Percentiles rank a stretch among this genome's conserved stretches.
Conservation (phyloP, 2,797 vertebrate species). For the Fundulus diaphanus region DNA sequence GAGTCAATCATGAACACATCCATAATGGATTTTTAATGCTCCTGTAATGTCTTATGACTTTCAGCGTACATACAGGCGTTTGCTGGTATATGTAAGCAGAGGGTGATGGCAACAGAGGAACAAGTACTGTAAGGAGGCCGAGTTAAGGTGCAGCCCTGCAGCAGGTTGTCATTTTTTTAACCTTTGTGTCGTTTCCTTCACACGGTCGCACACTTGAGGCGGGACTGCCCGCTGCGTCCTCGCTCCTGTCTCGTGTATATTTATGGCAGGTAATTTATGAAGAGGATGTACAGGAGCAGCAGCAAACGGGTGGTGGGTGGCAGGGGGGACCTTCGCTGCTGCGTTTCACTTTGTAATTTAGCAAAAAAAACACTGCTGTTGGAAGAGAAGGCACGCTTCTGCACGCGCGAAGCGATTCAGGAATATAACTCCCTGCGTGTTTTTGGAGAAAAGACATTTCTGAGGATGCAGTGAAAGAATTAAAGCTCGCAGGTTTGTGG, state of each 20-base stretch:
- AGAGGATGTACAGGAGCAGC: slow-evolving; percentile 55
- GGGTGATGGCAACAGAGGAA: not conserved
- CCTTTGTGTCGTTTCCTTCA: slow-evolving; percentile 36
- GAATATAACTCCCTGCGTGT: slow-evolving; percentile 21
- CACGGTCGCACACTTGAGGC: slow-evolving; percentile 25
- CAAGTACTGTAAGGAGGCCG: not conserved
- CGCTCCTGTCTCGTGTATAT: slow-evolving; percentile 61
- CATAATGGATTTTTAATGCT: slow-evolving; percentile 12
- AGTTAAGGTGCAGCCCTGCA: slow-evolving; percentile 59
- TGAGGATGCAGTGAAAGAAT: not conserved
- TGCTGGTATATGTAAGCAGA: not conserved
- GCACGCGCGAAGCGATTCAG: slow-evolving; percentile 53
- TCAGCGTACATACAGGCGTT: not conserved
- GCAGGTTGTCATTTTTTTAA: slow-evolving; percentile 21
- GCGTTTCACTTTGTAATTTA: slow-evolving; percentile 73
- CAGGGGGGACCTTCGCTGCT: slow-evolving; percentile 51
- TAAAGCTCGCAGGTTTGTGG: slow-evolving; percentile 34
- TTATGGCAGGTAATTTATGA: slow-evolving; percentile 58
- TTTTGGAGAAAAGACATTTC: not conserved
- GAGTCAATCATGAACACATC: slow-evolving; percentile 8
- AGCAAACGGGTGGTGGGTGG: slow-evolving; percentile 13
- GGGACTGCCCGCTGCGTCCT: slow-evolving; percentile 29
- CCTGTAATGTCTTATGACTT: slow-evolving; percentile 4
- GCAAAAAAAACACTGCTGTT: slow-evolving; percentile 62
- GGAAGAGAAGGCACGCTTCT: slow-evolving; percentile 50